Conservation (phyloP, 2,113 vertebrate genomes). For the Oncorhynchus gorbuscha region DNA sequence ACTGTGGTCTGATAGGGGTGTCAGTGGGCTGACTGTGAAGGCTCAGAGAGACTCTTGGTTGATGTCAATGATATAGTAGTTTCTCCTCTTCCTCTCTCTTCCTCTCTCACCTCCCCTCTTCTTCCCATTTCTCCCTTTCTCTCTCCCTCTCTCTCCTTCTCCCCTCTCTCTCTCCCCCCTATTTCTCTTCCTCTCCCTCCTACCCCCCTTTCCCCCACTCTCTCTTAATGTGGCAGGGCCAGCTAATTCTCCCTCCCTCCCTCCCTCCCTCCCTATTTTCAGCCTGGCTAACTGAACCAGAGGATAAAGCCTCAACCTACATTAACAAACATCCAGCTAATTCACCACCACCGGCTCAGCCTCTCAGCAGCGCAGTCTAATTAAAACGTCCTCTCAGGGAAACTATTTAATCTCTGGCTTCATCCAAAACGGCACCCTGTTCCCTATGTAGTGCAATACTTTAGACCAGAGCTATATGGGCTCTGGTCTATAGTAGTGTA, state of each 20-base stretch:
- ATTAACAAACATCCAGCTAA: too few species aligned
- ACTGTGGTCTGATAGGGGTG: too few species aligned
- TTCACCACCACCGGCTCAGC: not conserved
- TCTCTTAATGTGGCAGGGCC: constrained; percentile 1
- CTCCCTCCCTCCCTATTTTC: not conserved
- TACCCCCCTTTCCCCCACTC: not conserved
- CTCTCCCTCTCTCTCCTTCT: not conserved
- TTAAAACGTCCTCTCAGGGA: constrained; percentile 27
- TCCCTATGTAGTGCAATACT: too few species aligned
- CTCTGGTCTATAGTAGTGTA: too few species aligned
- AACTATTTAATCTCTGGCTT: constrained; percentile 34
- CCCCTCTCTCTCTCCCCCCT: not conserved
- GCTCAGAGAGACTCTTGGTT: too few species aligned
- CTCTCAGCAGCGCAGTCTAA: constrained; percentile 15
- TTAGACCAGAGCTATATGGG: too few species aligned
- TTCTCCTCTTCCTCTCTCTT: not conserved
- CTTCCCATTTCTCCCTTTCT: not conserved
- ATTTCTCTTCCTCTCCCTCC: not conserved
- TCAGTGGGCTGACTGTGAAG: too few species aligned
- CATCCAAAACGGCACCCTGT: too few species aligned
- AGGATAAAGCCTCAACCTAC: too few species aligned
- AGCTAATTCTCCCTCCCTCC: not conserved
- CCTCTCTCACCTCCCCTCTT: not conserved
- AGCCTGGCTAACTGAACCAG: too few species aligned
- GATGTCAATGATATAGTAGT: too few species aligned